Conservation (phyloP, 1,140 invertebrate species). For the Stenopsyche tienmushanensis region DNA sequence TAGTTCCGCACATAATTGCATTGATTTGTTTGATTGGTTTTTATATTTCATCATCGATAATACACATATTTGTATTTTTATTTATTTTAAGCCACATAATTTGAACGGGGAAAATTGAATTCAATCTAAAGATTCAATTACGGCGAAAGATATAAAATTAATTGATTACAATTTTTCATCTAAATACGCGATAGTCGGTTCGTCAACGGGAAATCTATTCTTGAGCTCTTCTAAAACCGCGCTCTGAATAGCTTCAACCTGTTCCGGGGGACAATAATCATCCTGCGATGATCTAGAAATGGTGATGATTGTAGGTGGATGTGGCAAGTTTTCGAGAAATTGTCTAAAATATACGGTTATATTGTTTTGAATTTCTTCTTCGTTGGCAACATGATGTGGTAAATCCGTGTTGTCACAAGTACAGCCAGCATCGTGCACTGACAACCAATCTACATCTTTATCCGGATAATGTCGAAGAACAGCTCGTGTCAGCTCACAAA, state of each 20-base stretch:
- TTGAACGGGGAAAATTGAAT: too few relatives aligned
- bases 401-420: conserved; percentile 79
- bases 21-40: too few relatives aligned
- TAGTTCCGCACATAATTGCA: too few relatives aligned
- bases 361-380: conserved; percentile 65
- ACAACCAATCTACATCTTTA: conserved; percentile 72
- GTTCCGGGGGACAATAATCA: conserved; percentile 80
- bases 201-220: conserved; percentile 27
- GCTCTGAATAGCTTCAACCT: conserved; percentile 72
- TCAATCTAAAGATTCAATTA: too few relatives aligned
- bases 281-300: conserved; percentile 81
- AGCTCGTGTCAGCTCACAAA: conserved; percentile 53
- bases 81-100: too few relatives aligned
- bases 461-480: conserved; percentile 57
- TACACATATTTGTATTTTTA: too few relatives aligned
- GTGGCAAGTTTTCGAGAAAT: conserved; percentile 64
- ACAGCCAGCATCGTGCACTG: conserved; percentile 81
- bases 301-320: conserved; percentile 72
- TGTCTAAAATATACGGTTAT: conserved; percentile 59
- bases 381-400: conserved; percentile 77
- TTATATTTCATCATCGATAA: too few relatives aligned
- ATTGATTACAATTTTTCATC: not conserved
- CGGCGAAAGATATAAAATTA: too few relatives aligned
- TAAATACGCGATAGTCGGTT: conserved; percentile 32
- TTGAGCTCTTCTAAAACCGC: conserved; percentile 55